A percentile compares a stretch with the other conserved stretches of the same genome.
phyloP scores from a whole-genome alignment of 2,113 vertebrate genomes.

The Micromys minutus region DNA sequence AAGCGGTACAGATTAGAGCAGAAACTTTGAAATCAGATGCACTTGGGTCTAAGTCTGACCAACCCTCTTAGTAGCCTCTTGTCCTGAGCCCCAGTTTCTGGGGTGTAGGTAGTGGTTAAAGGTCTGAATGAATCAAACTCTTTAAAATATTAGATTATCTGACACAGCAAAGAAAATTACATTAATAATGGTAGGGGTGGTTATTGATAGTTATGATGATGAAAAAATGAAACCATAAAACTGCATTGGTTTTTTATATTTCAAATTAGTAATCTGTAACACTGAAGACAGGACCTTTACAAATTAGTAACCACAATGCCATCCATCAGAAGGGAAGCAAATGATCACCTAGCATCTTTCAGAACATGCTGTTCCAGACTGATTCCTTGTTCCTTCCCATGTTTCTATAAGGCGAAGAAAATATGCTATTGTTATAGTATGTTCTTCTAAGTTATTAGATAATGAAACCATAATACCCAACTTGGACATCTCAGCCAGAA shows the following conservation, averaged over 20 bases:
- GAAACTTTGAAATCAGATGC: background rate
- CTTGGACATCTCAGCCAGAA: background rate
- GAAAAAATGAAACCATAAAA: conserved; percentile 18
- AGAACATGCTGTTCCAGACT: background rate
- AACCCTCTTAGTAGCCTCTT: background rate
- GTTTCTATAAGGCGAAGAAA: background rate
- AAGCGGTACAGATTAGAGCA: background rate
- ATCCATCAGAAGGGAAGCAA: background rate
- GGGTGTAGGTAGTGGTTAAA: background rate
- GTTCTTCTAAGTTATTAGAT: background rate
- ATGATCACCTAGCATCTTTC: background rate
- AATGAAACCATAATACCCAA: background rate
- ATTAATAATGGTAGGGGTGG: background rate
- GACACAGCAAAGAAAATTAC: background rate
- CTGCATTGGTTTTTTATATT: background rate
- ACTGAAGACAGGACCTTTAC: background rate
- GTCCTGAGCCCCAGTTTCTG: background rate
- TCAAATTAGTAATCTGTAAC: background rate
- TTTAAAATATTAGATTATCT: conserved; percentile 17
- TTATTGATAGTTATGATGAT: background rate
- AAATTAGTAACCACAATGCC: background rate
- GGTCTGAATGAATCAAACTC: conserved; percentile 1
- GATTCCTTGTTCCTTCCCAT: background rate
- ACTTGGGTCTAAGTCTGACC: background rate
- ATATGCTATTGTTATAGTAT: background rate